Evolutionary conservation across 2,888 invertebrate species (phyloP).

Genomic region (Spilosoma lubricipeda): DNA sequence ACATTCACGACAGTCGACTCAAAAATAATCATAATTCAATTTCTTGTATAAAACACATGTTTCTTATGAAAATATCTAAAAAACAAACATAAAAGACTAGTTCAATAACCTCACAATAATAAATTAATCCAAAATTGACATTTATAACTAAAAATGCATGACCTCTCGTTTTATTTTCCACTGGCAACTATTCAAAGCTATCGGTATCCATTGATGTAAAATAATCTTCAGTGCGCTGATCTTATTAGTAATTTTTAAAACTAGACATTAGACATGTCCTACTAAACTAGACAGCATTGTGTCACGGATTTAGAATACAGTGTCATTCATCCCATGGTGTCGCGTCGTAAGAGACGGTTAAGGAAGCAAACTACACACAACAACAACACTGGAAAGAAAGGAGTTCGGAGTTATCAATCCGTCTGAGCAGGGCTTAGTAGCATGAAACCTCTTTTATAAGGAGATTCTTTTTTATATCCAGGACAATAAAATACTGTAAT

Average conservation of each 20-base stretch:
- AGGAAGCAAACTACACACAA: too few species aligned
- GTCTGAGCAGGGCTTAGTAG: too few species aligned
- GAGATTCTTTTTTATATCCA: too few species aligned
- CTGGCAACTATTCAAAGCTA: slow-evolving; percentile 11
- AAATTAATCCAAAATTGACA: slow-evolving; percentile 5
- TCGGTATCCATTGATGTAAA: slow-evolving; percentile 5
- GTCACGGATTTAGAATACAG: too few species aligned
- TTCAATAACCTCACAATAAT: slow-evolving; percentile 7
- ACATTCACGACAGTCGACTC: background rate
- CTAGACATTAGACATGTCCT: background rate
- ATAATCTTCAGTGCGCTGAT: background rate
- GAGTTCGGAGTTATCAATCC: too few species aligned
- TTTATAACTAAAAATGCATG: slow-evolving; percentile 3
- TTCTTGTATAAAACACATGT: background rate
- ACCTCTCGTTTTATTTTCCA: background rate
- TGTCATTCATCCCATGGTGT: too few species aligned
- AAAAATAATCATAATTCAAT: background rate
- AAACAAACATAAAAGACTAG: background rate
- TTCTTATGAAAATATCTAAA: background rate
- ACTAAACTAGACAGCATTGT: too few species aligned
- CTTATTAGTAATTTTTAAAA: background rate
- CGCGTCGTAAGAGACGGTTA: too few species aligned
- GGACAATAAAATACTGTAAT: too few species aligned
- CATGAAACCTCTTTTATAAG: too few species aligned
- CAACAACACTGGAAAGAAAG: too few species aligned